Evolutionary conservation across 1,140 invertebrate species (phyloP).

Genomic region (Venustaconcha ellipsiformis): DNA sequence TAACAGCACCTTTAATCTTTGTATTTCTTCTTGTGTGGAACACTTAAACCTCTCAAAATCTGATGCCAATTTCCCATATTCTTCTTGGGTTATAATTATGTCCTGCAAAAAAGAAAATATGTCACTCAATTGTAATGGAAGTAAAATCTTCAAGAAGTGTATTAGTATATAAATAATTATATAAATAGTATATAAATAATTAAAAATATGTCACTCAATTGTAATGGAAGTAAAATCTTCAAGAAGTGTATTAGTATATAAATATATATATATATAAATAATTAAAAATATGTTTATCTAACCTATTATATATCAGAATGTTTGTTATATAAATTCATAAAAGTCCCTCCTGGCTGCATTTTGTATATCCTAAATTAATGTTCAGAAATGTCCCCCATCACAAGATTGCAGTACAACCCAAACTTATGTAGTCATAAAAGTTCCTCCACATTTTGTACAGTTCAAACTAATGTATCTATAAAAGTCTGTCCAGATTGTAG

Average conservation of each 20-base stretch:
- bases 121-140: neutral
- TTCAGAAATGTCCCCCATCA: neutral
- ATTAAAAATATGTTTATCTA: neutral
- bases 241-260: neutral
- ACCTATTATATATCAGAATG: neutral
- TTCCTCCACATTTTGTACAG: too few species aligned
- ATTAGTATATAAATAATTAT: neutral
- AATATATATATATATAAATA: neutral
- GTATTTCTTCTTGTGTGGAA: slow-evolving; percentile 47
- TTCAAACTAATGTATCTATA: too few species aligned
- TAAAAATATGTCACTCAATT: slow-evolving; percentile 2
- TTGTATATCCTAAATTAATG: neutral
- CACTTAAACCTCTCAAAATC: slow-evolving; percentile 50
- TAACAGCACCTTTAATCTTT: slow-evolving; percentile 44
- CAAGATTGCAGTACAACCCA: neutral
- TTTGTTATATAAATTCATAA: neutral
- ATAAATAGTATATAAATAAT: neutral
- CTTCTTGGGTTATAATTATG: slow-evolving; percentile 60
- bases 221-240: neutral
- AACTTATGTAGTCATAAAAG: too few species aligned
- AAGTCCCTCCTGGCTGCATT: neutral
- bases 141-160: neutral
- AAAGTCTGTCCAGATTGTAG: too few species aligned
- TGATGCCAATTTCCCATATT: slow-evolving; percentile 49
- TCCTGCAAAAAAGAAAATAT: slow-evolving; percentile 45